A percentile compares a stretch with the other conserved stretches of the same genome.
Conservation (phyloP, 2,113 vertebrate genomes). For the Coptodon rendalli region DNA sequence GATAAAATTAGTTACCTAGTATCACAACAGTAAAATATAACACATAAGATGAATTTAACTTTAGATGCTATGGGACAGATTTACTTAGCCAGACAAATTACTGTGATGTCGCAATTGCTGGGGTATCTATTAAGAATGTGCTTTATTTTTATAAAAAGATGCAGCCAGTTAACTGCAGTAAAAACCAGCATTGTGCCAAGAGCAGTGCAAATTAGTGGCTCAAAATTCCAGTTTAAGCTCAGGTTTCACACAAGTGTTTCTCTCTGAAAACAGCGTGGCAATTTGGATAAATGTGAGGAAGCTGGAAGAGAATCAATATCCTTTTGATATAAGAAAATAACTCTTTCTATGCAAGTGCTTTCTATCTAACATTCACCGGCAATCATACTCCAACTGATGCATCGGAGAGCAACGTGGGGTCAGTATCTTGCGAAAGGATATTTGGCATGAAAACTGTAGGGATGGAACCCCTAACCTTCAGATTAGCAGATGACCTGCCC, state of each 20-base stretch:
- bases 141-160: background rate
- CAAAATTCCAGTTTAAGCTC: background rate
- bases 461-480: background rate
- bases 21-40: background rate
- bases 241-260: background rate
- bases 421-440: background rate
- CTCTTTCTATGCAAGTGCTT: background rate
- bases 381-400: background rate
- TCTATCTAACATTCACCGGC: background rate
- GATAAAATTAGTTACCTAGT: background rate
- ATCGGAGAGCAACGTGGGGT: background rate
- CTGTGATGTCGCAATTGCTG: accelerated
- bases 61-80: background rate
- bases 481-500: background rate
- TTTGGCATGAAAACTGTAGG: background rate
- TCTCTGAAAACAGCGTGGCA: background rate
- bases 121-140: background rate
- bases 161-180: background rate
- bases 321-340: background rate
- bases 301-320: background rate
- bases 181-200: background rate
- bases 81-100: background rate
- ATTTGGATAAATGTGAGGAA: background rate
- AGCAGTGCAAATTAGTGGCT: background rate
- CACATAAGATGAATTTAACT: background rate